These are phyloP conservation scores for Bolinopsis microptera DNA, from an alignment of 37 sponge, comb jelly and placozoan species.

Conservation along the genomic window DNA sequence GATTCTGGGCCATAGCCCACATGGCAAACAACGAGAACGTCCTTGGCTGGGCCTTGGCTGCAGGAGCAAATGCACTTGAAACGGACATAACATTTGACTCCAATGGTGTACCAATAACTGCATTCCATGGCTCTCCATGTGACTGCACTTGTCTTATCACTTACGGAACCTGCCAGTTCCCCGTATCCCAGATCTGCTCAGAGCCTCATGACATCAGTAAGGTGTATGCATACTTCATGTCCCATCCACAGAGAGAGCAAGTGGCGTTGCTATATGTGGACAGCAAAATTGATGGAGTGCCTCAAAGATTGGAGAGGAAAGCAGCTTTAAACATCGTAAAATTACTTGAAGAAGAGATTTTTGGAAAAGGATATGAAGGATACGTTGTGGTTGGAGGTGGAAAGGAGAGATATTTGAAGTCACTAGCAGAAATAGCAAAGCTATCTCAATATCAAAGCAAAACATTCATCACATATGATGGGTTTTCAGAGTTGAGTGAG, in stretches of 20 bases:
- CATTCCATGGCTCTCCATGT: not conserved
- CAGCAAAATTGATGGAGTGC: not conserved
- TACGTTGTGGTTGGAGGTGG: not conserved
- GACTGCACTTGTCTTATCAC: not conserved
- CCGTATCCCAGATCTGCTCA: not conserved
- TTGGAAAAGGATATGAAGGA: not conserved
- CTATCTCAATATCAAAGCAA: not conserved
- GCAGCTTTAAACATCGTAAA: not conserved
- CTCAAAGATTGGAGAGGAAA: no score
- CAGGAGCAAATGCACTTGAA: conserved; percentile 21
- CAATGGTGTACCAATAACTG: not conserved
- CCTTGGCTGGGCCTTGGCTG: not conserved
- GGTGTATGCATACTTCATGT: not conserved
- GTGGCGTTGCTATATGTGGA: conserved; percentile 1
- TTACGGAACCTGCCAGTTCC: not conserved
- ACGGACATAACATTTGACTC: not conserved
- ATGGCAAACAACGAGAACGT: not conserved
- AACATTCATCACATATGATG: not conserved
- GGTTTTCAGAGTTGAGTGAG: not conserved
- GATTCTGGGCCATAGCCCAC: conserved; percentile 50
- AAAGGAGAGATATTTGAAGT: not conserved
- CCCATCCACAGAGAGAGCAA: not conserved
- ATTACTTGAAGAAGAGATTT: not conserved
- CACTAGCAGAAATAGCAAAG: not conserved
- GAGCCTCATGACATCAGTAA: not conserved